Evolutionary conservation across 2,113 vertebrate genomes (phyloP).

Genomic region (Eptatretus burgeri): DNA sequence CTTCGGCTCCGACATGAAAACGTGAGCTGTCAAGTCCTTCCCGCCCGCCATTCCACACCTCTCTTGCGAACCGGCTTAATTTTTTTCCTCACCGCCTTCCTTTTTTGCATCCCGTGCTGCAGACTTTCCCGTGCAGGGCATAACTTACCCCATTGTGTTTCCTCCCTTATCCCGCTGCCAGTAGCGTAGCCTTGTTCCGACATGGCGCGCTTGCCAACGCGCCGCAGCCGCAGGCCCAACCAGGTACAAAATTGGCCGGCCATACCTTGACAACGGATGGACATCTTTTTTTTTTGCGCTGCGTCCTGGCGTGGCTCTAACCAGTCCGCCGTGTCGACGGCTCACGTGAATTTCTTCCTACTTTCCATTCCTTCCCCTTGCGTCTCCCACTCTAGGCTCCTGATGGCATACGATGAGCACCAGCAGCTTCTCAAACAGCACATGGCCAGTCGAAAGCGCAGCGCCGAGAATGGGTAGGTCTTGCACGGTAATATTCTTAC

Average conservation of each 20-base stretch:
- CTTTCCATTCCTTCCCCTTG: neutral
- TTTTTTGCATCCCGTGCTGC: neutral
- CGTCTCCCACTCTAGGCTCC: slow-evolving; percentile 22
- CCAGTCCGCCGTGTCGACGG: neutral
- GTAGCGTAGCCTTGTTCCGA: neutral
- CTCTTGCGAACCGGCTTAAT: neutral
- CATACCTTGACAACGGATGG: neutral
- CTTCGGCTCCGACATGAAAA: slow-evolving; percentile 73
- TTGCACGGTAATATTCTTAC: neutral
- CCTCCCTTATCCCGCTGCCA: neutral
- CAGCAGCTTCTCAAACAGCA: slow-evolving; percentile 57
- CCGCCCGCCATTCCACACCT: neutral
- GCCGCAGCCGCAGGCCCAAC: neutral
- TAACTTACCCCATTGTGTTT: neutral
- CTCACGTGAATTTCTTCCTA: neutral
- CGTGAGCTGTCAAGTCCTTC: slow-evolving; percentile 21
- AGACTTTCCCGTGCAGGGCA: rapidly evolving
- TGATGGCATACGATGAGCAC: slow-evolving; percentile 55
- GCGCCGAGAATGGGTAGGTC: slow-evolving; percentile 49
- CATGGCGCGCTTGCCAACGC: neutral
- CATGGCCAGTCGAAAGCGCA: slow-evolving; percentile 49
- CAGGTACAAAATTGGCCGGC: neutral
- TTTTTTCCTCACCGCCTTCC: neutral
- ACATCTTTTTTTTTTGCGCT: neutral
- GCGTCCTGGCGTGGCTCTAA: neutral